A percentile compares a stretch with the other conserved stretches of the same genome.
These are phyloP conservation scores for Xylota segnis DNA, from an alignment of 2,888 invertebrate species.

Conservation along the genomic window DNA sequence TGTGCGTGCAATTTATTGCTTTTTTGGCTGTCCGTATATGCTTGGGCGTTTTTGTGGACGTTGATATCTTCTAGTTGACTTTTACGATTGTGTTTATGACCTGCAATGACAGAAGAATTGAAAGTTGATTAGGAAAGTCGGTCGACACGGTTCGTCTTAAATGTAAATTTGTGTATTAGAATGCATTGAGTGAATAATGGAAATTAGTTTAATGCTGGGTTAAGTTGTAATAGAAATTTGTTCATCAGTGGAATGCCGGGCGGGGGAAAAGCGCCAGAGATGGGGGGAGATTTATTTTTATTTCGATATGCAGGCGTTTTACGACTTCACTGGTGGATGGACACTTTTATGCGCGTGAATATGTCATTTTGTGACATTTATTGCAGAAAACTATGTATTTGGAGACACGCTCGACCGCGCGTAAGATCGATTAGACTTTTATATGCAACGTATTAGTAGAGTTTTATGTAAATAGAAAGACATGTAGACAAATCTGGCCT, in stretches of 20 bases:
- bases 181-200: constrained; percentile 44
- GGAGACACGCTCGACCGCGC: constrained; percentile 17
- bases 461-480: not conserved
- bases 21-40: constrained; percentile 44
- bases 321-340: constrained; percentile 24
- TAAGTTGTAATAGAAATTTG: constrained; percentile 52
- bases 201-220: constrained; percentile 53
- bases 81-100: constrained; percentile 74
- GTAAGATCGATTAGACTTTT: constrained; percentile 8
- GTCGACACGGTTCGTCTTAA: constrained; percentile 19
- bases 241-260: constrained; percentile 12
- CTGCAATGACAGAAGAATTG: constrained; percentile 75
- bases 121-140: constrained; percentile 66
- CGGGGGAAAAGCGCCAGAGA: not conserved
- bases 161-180: constrained; percentile 38
- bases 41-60: constrained; percentile 53
- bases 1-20: constrained; percentile 64
- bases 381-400: constrained; percentile 22
- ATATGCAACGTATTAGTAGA: too few species aligned
- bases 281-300: constrained; percentile 28
- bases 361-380: constrained; percentile 51
- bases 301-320: constrained; percentile 24
- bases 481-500: not conserved
- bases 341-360: constrained; percentile 22
- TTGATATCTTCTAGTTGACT: constrained; percentile 67